Conservation (phyloP, 2,888 invertebrate genomes). For the Rhagium mordax region DNA sequence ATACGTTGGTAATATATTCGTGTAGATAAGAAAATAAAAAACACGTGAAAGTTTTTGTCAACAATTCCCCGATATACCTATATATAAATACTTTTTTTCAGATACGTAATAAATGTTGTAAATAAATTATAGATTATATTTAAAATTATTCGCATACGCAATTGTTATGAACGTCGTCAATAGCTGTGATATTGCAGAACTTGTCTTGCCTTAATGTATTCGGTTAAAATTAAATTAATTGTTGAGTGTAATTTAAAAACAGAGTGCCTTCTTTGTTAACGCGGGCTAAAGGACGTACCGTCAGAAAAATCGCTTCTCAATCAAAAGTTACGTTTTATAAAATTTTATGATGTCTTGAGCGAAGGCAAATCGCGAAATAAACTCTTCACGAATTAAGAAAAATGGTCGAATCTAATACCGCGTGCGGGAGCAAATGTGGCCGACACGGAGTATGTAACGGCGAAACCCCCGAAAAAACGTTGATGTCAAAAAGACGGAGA, state of each 20-base stretch:
- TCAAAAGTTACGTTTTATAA: slow-evolving; percentile 56
- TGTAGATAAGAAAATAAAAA: no score
- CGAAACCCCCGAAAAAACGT: slow-evolving; percentile 67
- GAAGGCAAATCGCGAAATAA: slow-evolving; percentile 36
- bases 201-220: slow-evolving; percentile 64
- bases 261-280: slow-evolving; percentile 63
- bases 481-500: slow-evolving; percentile 79
- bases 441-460: slow-evolving; percentile 63
- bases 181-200: slow-evolving; percentile 67
- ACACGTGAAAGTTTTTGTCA: no score
- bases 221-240: slow-evolving; percentile 23
- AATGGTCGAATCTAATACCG: slow-evolving; percentile 69
- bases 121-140: slow-evolving; percentile 27
- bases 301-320: slow-evolving; percentile 40
- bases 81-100: slow-evolving; percentile 30
- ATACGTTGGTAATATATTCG: no score
- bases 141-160: slow-evolving; percentile 30
- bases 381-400: slow-evolving; percentile 44
- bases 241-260: slow-evolving; percentile 58
- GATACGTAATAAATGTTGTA: slow-evolving; percentile 29
- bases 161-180: slow-evolving; percentile 62
- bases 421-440: slow-evolving; percentile 65
- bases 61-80: no score
- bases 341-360: slow-evolving; percentile 48
- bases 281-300: slow-evolving; percentile 44